Evolutionary conservation across 2,888 invertebrate species (phyloP), one percentile per base, ranked within the genome.

Genomic region (Atrina japonica): DNA sequence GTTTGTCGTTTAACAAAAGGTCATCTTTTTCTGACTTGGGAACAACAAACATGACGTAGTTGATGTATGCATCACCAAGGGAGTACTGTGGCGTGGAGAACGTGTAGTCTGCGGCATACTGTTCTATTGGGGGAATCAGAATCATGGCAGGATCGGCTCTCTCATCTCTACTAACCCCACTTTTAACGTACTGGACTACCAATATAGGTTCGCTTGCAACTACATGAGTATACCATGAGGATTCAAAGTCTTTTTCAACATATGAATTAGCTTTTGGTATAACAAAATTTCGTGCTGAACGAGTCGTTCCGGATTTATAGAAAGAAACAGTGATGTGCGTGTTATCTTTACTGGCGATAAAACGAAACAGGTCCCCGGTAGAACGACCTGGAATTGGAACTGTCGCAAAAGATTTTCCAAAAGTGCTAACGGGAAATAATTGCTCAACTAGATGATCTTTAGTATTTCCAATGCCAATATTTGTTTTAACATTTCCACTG

Each of bases 321-420:
- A 35, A 35, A 35, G 35, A 35, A 35, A 7, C 5, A 5, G 35
- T 7, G 11, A 35, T 35, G 11, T 35, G 5, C 11, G 35, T 35
- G 35, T 35, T 11, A 35, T 35, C 6, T 35, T 35, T 11, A 35
- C 11, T 65, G 0, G 73, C 77, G 68, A 75, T 59, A 16, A 86
- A 64, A n/a, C 80, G 67, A 35, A 80, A 70, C 25, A 81, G 35
- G 65, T 86, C 85, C 0, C 85, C 86, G 6, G 67, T 65, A 14
- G 74, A 68, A 35, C 83, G 65, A 40, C 75, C 75, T 2, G 83
- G 80, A 3, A 84, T 77, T 18, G 83, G 81, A 1, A 80, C 81
- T 21, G 77, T 78, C 41, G 77, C 70, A 73, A 85, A 87, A n/a
- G 66, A 41, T 23, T 66, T 80, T 23, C 86, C 85, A 86, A 86